These are phyloP conservation scores for Tetramorium simillimum DNA, from an alignment of 1,140 invertebrate species.

Conservation along the genomic window DNA sequence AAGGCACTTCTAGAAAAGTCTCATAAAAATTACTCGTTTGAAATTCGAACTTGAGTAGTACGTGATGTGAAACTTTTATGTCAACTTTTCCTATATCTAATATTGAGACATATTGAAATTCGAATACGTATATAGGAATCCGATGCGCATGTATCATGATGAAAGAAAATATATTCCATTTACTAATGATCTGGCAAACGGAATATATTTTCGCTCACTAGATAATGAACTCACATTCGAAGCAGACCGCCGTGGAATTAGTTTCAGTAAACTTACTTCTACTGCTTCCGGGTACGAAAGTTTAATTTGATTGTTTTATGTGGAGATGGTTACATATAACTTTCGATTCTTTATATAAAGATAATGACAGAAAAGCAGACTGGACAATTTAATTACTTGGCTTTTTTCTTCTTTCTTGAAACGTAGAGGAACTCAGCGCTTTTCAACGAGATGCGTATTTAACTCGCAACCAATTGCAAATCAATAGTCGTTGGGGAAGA, in stretches of 20 bases:
- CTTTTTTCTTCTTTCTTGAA: background rate
- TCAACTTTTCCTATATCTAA: background rate
- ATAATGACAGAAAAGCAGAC: background rate
- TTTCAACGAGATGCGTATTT: background rate
- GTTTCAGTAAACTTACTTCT: slow-evolving; percentile 15
- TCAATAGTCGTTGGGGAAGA: background rate
- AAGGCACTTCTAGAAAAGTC: background rate
- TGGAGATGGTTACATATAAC: slow-evolving; percentile 17
- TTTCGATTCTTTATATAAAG: background rate
- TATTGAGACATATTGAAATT: slow-evolving; percentile 27
- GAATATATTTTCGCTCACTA: background rate
- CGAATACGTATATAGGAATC: background rate
- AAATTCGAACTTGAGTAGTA: background rate
- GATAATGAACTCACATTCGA: background rate
- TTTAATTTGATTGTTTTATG: slow-evolving; percentile 47
- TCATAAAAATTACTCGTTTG: background rate
- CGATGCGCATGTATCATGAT: background rate
- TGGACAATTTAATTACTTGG: background rate
- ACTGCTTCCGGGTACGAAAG: slow-evolving; percentile 1
- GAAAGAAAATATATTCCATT: slow-evolving; percentile 16
- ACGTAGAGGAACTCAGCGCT: background rate
- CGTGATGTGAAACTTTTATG: slow-evolving; percentile 3
- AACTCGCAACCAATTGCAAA: background rate
- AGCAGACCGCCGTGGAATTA: slow-evolving; percentile 7
- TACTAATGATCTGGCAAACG: slow-evolving; percentile 29